Evolutionary conservation across 2,888 invertebrate species (phyloP).

Genomic region (Macropis europaea): DNA sequence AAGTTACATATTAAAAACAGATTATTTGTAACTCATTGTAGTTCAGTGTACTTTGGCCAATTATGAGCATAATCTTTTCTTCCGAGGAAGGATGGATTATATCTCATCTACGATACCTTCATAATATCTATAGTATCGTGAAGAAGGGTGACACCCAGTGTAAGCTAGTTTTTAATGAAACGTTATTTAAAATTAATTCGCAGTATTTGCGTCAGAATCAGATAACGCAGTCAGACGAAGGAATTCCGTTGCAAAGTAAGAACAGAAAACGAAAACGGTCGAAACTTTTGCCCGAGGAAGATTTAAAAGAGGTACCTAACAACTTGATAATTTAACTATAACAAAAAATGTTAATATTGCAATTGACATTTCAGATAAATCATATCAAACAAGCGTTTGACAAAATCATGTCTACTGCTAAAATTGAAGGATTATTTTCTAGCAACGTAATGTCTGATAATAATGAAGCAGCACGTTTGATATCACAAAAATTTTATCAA

Average conservation of each 20-base stretch:
- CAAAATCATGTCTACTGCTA: slow-evolving; percentile 62
- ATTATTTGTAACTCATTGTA: not conserved
- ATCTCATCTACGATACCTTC: slow-evolving; percentile 80
- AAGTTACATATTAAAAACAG: not conserved
- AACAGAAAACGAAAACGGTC: slow-evolving; percentile 69
- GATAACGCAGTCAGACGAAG: slow-evolving; percentile 36
- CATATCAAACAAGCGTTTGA: slow-evolving; percentile 67
- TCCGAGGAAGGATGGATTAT: slow-evolving; percentile 80
- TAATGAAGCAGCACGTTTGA: slow-evolving; percentile 76
- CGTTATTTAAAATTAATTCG: slow-evolving; percentile 80
- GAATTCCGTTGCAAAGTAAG: slow-evolving; percentile 68
- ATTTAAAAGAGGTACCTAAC: slow-evolving; percentile 65
- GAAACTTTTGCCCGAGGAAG: slow-evolving; percentile 58
- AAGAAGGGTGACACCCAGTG: slow-evolving; percentile 54
- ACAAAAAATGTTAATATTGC: slow-evolving; percentile 48
- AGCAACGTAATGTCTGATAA: slow-evolving; percentile 62
- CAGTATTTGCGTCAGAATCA: slow-evolving; percentile 78
- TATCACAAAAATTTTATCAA: slow-evolving; percentile 77
- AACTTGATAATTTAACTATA: not conserved
- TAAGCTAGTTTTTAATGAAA: slow-evolving; percentile 74
- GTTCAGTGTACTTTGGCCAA: not conserved
- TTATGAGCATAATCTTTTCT: slow-evolving; percentile 79
- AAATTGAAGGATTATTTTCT: slow-evolving; percentile 64
- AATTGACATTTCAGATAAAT: slow-evolving; percentile 67
- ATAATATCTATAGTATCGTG: slow-evolving; percentile 79